phyloP scores from a whole-genome alignment of 1,140 invertebrate genomes.

The Drosophila willistoni region DNA sequence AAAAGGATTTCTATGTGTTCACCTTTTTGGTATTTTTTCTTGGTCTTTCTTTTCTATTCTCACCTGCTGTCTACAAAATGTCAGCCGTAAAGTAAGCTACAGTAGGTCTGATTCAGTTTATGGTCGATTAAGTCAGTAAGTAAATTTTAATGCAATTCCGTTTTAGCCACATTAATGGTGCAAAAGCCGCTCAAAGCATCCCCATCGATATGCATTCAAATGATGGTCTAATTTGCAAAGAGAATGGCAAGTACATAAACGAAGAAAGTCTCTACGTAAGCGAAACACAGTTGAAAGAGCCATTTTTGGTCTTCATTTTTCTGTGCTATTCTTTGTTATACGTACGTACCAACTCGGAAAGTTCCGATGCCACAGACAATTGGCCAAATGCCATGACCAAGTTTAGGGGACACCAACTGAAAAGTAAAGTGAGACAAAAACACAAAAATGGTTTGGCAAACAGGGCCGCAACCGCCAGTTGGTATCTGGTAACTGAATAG shows the following conservation, averaged over 20 bases:
- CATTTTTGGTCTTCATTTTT: slow-evolving; percentile 17
- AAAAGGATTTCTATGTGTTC: slow-evolving; percentile 65
- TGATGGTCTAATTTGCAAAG: slow-evolving; percentile 14
- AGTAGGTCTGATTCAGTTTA: slow-evolving; percentile 56
- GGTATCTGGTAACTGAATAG: slow-evolving; percentile 36
- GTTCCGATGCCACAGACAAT: slow-evolving; percentile 52
- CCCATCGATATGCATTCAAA: slow-evolving; percentile 49
- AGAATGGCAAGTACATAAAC: slow-evolving; percentile 36
- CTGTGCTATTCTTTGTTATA: slow-evolving; percentile 25
- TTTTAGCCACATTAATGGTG: slow-evolving; percentile 31
- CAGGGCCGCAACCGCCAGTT: slow-evolving; percentile 55
- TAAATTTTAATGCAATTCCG: slow-evolving; percentile 63
- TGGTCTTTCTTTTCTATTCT: neutral
- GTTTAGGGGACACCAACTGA: slow-evolving; percentile 8
- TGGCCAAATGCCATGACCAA: slow-evolving; percentile 55
- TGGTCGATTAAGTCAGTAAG: slow-evolving; percentile 59
- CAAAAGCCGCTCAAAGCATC: neutral
- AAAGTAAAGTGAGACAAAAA: slow-evolving; percentile 30
- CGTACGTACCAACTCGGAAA: slow-evolving; percentile 46
- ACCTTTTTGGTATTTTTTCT: slow-evolving; percentile 3
- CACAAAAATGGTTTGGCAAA: slow-evolving; percentile 58
- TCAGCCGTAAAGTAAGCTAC: slow-evolving; percentile 52
- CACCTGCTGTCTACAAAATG: slow-evolving; percentile 40
- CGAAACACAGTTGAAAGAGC: slow-evolving; percentile 12
- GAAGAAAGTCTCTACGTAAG: slow-evolving; percentile 26